phyloP scores from a whole-genome alignment of 2,888 invertebrate species.

The Cephus pygmeus region DNA sequence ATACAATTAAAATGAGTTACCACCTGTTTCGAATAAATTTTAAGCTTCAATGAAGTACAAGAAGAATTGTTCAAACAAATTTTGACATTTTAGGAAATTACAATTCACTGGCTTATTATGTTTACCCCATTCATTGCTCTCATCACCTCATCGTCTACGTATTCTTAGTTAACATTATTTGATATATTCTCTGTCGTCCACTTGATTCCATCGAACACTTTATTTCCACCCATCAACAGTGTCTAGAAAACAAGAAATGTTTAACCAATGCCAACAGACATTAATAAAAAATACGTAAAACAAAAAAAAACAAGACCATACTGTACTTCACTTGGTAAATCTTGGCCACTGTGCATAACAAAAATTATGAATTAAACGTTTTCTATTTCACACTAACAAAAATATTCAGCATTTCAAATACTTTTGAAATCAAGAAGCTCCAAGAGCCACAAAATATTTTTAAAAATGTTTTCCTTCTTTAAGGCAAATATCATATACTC shows the following conservation, averaged over 20 bases:
- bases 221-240: not conserved
- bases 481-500: not conserved
- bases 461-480: not conserved
- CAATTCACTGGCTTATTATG: not conserved
- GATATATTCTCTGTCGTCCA: not conserved
- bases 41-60: not conserved
- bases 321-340: not conserved
- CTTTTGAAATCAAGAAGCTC: not conserved
- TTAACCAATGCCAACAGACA: not conserved
- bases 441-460: not conserved
- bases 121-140: not conserved
- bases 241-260: not conserved
- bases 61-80: not conserved
- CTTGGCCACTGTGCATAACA: not conserved
- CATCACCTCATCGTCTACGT: not conserved
- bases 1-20: not conserved
- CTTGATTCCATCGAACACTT: not conserved
- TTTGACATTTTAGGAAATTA: not conserved
- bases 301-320: not conserved
- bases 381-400: not conserved
- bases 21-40: not conserved
- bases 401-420: not conserved
- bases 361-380: not conserved
- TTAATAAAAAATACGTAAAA: not conserved
- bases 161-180: not conserved